Conservation (phyloP, 53 echinoderm and acorn worm genomes). For the Zoroaster sp. region DNA sequence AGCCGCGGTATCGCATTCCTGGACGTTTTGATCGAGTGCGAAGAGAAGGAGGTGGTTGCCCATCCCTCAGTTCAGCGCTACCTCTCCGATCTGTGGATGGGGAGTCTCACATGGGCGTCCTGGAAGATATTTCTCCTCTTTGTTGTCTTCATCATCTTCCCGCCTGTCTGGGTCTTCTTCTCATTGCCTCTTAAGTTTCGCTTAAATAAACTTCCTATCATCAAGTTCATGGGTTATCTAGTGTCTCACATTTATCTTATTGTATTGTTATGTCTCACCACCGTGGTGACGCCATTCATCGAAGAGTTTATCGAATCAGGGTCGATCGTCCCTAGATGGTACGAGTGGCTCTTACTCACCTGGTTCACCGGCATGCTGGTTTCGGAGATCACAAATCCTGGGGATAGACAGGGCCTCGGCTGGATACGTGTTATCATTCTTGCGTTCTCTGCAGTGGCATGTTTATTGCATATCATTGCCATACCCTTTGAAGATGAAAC, state of each 20-base stretch:
- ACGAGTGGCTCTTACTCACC: constrained; percentile 89
- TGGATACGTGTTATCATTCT: constrained; percentile 92
- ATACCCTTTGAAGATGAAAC: constrained; percentile 50
- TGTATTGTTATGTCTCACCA: constrained; percentile 75
- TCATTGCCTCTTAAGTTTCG: constrained; percentile 85
- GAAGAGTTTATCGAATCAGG: constrained; percentile 71
- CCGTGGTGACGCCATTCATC: constrained; percentile 83
- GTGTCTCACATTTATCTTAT: constrained; percentile 95
- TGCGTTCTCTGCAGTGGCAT: constrained; percentile 83
- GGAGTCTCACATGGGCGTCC: constrained; percentile 86
- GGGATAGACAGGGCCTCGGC: constrained; percentile 86
- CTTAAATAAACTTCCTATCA: constrained; percentile 94
- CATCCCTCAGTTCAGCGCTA: constrained; percentile 97
- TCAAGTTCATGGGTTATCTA: constrained; percentile 96
- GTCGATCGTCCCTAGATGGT: constrained; percentile 77
- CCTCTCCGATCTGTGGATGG: constrained; percentile 95
- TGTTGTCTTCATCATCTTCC: constrained; percentile 78
- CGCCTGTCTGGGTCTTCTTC: constrained; percentile 86
- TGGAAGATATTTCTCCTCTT: constrained; percentile 94
- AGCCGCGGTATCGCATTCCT: constrained; percentile 79
- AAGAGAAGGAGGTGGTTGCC: constrained; percentile 96
- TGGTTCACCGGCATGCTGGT: constrained; percentile 93
- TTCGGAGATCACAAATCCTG: constrained; percentile 89
- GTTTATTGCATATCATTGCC: constrained; percentile 72
- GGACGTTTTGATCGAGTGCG: constrained; percentile 92